A percentile compares a stretch with the other conserved stretches of the same genome.
Evolutionary conservation across 2,113 vertebrate genomes (phyloP).

Genomic region (Willisornis vidua): DNA sequence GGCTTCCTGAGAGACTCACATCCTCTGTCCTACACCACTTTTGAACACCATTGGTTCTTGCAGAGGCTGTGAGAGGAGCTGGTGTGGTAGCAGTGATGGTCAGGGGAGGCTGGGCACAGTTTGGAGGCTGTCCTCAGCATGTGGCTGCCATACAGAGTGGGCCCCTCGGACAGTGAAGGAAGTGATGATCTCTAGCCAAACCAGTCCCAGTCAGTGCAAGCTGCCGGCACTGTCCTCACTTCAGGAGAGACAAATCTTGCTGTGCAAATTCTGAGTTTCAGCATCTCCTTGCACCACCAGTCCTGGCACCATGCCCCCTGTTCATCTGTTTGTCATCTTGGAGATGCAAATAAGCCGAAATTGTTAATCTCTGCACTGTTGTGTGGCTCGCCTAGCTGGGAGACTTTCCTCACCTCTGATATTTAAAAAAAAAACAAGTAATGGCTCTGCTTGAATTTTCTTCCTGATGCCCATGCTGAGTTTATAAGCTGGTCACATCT

Average conservation of each 20-base stretch:
- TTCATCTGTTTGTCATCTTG: neutral
- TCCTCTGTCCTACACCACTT: neutral
- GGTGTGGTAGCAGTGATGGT: neutral
- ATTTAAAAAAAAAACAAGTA: neutral
- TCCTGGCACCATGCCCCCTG: neutral
- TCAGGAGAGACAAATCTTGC: neutral
- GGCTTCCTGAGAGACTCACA: accelerated
- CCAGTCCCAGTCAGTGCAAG: accelerated
- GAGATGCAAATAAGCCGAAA: neutral
- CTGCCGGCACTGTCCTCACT: neutral
- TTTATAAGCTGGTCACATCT: conserved; percentile 47
- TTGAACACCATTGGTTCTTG: neutral
- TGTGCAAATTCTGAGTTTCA: neutral
- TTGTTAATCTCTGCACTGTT: neutral
- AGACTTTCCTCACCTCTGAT: neutral
- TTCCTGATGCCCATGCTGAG: neutral
- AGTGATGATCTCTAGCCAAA: neutral
- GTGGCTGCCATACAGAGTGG: accelerated
- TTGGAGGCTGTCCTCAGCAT: neutral
- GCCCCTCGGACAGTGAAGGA: accelerated
- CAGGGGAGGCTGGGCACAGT: accelerated
- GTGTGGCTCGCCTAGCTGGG: neutral
- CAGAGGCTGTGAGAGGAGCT: neutral
- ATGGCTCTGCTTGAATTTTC: neutral
- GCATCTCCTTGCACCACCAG: neutral